Conservation (phyloP, 2,888 invertebrate genomes). For the Agrochola lota region DNA sequence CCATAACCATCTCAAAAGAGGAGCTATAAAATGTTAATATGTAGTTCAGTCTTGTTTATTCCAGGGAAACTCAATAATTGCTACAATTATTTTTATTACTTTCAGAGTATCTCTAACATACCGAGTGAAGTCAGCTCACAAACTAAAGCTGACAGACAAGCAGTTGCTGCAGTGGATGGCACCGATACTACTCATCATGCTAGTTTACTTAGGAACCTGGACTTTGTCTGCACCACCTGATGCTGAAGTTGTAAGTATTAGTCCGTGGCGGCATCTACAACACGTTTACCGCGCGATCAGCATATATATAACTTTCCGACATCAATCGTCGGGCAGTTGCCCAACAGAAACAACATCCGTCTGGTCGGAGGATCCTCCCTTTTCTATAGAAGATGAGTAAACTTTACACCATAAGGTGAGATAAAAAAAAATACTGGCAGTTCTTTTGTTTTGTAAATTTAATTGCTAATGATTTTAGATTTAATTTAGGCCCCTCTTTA, state of each 20-base stretch:
- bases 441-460: background rate
- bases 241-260: slow-evolving; percentile 91
- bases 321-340: no score
- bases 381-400: no score
- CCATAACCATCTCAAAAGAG: no score
- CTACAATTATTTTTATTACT: background rate
- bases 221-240: slow-evolving; percentile 96
- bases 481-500: no score
- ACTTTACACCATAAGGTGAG: background rate
- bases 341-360: no score
- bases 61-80: no score
- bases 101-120: slow-evolving; percentile 97
- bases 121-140: slow-evolving; percentile 97
- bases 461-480: no score
- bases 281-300: no score
- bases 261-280: no score
- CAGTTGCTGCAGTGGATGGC: slow-evolving; percentile 98
- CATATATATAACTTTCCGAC: no score
- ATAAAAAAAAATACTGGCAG: background rate
- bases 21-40: background rate
- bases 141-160: slow-evolving; percentile 97
- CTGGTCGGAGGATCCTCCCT: no score
- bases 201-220: slow-evolving; percentile 97
- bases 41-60: background rate
- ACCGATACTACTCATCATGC: slow-evolving; percentile 96